These are phyloP conservation scores for Macropodus opercularis DNA, from an alignment of 2,797 vertebrate species.

Conservation along the genomic window DNA sequence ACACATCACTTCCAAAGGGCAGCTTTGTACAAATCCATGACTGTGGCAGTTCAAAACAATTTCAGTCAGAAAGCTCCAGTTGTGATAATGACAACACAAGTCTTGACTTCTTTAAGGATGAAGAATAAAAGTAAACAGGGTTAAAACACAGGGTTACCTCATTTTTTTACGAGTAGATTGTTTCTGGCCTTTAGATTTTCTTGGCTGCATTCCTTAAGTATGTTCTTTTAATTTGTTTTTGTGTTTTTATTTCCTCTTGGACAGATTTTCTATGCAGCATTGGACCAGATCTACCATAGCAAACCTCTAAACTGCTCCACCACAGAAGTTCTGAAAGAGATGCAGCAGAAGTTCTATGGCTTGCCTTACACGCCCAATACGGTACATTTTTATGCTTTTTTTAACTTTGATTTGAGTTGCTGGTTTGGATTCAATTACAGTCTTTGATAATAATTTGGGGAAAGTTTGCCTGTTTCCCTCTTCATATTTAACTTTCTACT, in stretches of 20 bases:
- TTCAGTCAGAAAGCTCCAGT: too few species aligned
- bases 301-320: conserved; percentile 88
- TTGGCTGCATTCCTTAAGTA: too few species aligned
- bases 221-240: neutral
- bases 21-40: too few species aligned
- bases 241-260: neutral
- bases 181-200: too few species aligned
- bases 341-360: conserved; percentile 91
- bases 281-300: conserved; percentile 96
- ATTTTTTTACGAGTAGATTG: too few species aligned
- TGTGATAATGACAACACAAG: too few species aligned
- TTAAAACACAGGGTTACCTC: too few species aligned
- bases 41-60: too few species aligned
- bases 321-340: conserved; percentile 91
- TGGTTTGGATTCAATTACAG: conserved; percentile 35
- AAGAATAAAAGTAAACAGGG: too few species aligned
- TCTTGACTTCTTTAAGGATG: too few species aligned
- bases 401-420: conserved; percentile 1
- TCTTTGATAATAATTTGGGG: conserved; percentile 55
- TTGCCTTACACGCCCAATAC: conserved; percentile 91
- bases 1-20: neutral
- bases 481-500: conserved; percentile 14
- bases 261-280: conserved; percentile 93
- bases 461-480: conserved; percentile 37
- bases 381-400: conserved; percentile 66